Conservation (phyloP, 2,113 vertebrate species). For the Sminthopsis crassicaudata region DNA sequence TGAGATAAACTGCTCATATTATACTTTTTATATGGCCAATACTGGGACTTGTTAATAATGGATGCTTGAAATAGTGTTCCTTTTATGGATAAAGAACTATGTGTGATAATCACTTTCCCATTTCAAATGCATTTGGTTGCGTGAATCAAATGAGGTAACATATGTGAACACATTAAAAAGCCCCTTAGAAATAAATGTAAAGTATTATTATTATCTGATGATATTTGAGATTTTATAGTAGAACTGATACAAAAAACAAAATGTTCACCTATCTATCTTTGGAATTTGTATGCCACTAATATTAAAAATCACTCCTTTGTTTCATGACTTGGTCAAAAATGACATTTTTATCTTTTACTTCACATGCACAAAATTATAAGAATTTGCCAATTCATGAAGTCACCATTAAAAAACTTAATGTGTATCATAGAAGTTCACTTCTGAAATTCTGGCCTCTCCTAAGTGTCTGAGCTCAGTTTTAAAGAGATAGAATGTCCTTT, state of each 20-base stretch:
- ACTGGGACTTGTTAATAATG: conserved; percentile 39
- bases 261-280: not conserved
- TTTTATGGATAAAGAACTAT: conserved; percentile 39
- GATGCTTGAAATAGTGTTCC: conserved; percentile 30
- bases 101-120: conserved; percentile 48
- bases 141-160: conserved; percentile 43
- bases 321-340: conserved; percentile 19
- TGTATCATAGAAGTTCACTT: not conserved
- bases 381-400: not conserved
- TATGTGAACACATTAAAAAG: conserved; percentile 30
- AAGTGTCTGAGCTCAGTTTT: not conserved
- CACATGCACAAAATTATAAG: not conserved
- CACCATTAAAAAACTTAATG: not conserved
- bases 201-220: conserved; percentile 12
- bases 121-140: conserved; percentile 19
- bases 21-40: conserved; percentile 41
- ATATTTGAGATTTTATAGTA: conserved; percentile 24
- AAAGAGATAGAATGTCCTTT: too few species aligned
- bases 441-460: not conserved
- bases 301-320: not conserved
- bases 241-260: conserved; percentile 26
- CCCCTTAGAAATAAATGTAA: conserved; percentile 5
- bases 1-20: conserved; percentile 53
- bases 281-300: not conserved
- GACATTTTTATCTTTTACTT: conserved; percentile 30